Base-by-base conservation (phyloP, 1,140 invertebrate species). In the Drosophila ambigua region DNA sequence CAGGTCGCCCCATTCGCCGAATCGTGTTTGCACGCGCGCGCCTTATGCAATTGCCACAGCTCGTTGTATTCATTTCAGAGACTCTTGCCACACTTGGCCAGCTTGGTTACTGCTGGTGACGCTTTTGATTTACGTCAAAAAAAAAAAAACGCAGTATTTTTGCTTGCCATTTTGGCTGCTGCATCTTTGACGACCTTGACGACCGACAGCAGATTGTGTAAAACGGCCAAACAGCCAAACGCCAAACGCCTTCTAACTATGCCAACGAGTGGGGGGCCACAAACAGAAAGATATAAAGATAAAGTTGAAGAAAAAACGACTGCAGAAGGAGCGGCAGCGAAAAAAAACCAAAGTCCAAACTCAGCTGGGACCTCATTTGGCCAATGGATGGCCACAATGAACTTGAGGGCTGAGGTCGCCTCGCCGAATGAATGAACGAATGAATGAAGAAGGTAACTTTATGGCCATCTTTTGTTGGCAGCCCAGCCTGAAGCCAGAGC, bases 121-220 rank as follows among this genome's bases (percentile, higher is more conserved):
- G 67, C 51, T 57, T 69, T 69, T 69, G 64, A 69, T 58, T 69
- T 69, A 69, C 67, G 64, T 69, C 2, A 0, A 39, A 39, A 39
- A 57, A 55, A 43, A 57, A 45, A 69, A 49, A 39, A 35, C 51
- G 45, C 31, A 43, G 39, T 48, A 50, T 65, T 44, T 59, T 41
- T 43, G 24, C 49, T 55, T 71, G 67, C 67, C 64, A 71, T 71
- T 71, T 71, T 50, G 51, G 66, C 35, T 15, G 52, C 44, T 50
- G 67, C 67, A 58, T 71, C 66, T 71, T 55, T 68, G 66, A 69
- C 67, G 67, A 71, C 67, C 67, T 71, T 71, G 67, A 71, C 67
- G 67, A 69, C 35, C 65, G 61, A 69, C 51, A 71, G 44, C 49
- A 69, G 66, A 69, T 69, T 69, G 66, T 24, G 66, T 64, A 69